Evolutionary conservation across 2,888 invertebrate genomes (phyloP), one percentile per base, ranked within the genome.

Genomic region (Hirtodrosophila histrioides): DNA sequence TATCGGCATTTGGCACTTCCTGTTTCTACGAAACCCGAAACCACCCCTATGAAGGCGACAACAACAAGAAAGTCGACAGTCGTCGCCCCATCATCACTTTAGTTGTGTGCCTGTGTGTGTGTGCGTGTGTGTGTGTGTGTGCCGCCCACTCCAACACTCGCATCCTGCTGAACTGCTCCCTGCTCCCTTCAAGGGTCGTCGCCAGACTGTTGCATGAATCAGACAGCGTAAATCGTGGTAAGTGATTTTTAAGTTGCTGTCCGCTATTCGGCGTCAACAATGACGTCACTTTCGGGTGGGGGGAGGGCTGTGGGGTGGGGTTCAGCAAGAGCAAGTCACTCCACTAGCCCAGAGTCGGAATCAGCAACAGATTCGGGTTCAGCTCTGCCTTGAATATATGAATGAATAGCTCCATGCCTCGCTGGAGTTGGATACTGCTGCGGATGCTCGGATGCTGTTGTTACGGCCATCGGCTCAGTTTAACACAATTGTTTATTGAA

Each of bases 401-500:
- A 60, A 62, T 71, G 79, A 65, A 69, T 84, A 75, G 64, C 46
- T 57, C 62, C 60, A 75, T 46, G 81, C 54, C 78, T 75, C 71
- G 73, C 45, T 72, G 72, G 33, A 39, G 35, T 12, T 46, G 61
- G 41, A 43, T 57, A 44, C 43, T 63, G 70, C 36, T 46, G 11
- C 58, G 46, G 53, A 49, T 17, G 17, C 17, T 17, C 58, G 46
- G 53, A 49, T 36, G 50, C 33, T 49, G 83, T 49, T 75, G 73
- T 73, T 56, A 61, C 46, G 65, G 75, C 67, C 63, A 60, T 78
- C 69, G 82, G 83, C 74, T 83, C 70, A 80, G 67, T 88, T 85
- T 86, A 85, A 85, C 84, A 82, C 85, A 85, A 88, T 88, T 85
- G 84, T 86, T 86, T 85, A 85, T 85, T 85, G 84, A 88, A 88